Evolutionary conservation across 2,113 vertebrate species (phyloP).

Genomic region (Pao palembangensis): DNA sequence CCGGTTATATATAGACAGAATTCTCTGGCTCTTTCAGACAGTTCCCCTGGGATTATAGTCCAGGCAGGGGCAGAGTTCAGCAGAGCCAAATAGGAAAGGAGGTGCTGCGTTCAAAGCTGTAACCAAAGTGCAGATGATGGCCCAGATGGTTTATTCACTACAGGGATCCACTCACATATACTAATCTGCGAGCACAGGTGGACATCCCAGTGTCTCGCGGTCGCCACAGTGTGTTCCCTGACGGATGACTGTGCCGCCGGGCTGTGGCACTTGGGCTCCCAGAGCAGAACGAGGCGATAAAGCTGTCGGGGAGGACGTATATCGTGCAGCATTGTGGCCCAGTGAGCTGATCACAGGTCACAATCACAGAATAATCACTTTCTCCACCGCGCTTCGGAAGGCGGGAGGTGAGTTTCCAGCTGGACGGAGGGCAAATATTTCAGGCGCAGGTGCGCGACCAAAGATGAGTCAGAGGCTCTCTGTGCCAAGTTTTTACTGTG

Average conservation of each 20-base stretch:
- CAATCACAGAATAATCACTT: background rate
- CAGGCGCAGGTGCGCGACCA: constrained; percentile 58
- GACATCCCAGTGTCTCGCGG: constrained; percentile 1
- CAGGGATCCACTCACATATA: constrained; percentile 53
- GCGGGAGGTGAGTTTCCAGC: constrained; percentile 39
- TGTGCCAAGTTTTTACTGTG: constrained; percentile 38
- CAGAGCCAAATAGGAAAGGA: constrained; percentile 51
- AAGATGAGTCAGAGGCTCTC: constrained; percentile 51
- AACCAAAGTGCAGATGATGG: constrained; percentile 56
- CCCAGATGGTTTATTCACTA: constrained; percentile 48
- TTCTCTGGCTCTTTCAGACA: constrained; percentile 31
- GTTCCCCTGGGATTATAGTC: constrained; percentile 58
- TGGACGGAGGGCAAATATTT: constrained; percentile 54
- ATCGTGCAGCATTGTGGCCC: constrained; percentile 5
- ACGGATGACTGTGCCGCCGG: constrained; percentile 31
- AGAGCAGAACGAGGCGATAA: constrained; percentile 16
- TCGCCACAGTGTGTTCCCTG: constrained; percentile 25
- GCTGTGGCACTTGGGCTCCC: constrained; percentile 40
- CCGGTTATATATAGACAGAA: constrained; percentile 66
- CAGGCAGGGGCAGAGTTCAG: constrained; percentile 68
- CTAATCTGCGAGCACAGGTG: constrained; percentile 33
- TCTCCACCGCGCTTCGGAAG: background rate
- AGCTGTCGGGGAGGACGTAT: constrained; percentile 45
- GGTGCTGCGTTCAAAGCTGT: constrained; percentile 56
- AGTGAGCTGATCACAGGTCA: background rate